Base-by-base conservation (phyloP, 2,797 vertebrate species). In the Aulostomus chinensis region DNA sequence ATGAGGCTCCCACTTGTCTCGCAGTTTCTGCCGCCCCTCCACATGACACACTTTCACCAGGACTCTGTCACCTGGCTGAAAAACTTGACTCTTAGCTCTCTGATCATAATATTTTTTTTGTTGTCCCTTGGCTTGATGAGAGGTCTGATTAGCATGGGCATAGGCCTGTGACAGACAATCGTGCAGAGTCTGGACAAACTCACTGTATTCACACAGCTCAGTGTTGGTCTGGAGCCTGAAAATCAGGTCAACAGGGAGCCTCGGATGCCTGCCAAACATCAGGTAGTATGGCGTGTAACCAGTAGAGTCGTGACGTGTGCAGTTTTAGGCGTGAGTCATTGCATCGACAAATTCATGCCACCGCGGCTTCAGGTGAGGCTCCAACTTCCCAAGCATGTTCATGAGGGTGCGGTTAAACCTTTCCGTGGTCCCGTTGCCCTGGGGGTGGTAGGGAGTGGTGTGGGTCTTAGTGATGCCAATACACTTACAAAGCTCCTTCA, bases 221-320 rank as follows among this genome's bases (percentile, higher is more conserved):
- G n/a, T n/a, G n/a, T n/a, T n/a, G n/a, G n/a, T n/a, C n/a, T n/a
- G n/a, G n/a, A n/a, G n/a, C n/a, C n/a, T 17, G 17, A 62, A 73
- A 1, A 67, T 13, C 7, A 66, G 25, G 41, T 76, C 31, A 1
- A 54, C 24, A 4, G 41, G 63, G 8, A 67, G 58, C 4, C 50
- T 31, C 3, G 62, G 58, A 21, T 62, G 52, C 6, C 63, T 52
- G 0, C 51, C 51, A 12, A 67, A 76, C 61, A 76, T 73, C 0
- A 76, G 48, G 13, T 39, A 76, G 12, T 69, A 59, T 13, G 38
- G 57, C 1, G 36, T 61, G 7, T 60, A 82, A 1, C 73, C 70
- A 3, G 54, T 80, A 0, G 59, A 83, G 9, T 77, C 31, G 4
- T 73, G 59, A 3, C 3, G 11, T 2, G 53, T 55, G 29, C 70